A percentile compares a stretch with the other conserved stretches of the same genome.
These are phyloP conservation scores for Hylaeus volcanicus DNA, from an alignment of 1,140 invertebrate genomes.

Conservation along the genomic window DNA sequence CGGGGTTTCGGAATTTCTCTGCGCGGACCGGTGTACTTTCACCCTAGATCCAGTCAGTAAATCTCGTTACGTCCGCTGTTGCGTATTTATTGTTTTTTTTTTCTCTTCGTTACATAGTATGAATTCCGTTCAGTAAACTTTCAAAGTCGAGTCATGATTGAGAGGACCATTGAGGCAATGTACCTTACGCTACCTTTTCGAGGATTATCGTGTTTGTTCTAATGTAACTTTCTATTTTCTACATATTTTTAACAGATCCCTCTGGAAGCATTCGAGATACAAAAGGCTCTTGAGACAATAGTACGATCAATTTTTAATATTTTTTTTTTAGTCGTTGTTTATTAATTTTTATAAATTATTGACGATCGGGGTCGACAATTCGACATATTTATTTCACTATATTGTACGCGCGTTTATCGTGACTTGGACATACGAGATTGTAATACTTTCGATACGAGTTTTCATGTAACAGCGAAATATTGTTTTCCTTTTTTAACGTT, in stretches of 20 bases:
- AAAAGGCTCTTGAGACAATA: slow-evolving; percentile 30
- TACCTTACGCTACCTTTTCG: background rate
- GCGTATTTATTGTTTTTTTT: slow-evolving; percentile 15
- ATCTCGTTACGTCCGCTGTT: slow-evolving; percentile 14
- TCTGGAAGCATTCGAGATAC: slow-evolving; percentile 6
- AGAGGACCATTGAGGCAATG: too few relatives aligned
- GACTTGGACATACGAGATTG: slow-evolving; percentile 3
- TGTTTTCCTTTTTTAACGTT: background rate
- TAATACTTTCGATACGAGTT: slow-evolving; percentile 24
- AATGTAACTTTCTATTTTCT: slow-evolving; percentile 11
- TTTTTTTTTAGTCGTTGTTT: background rate
- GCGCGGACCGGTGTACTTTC: slow-evolving; percentile 41
- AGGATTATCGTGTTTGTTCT: slow-evolving; percentile 5
- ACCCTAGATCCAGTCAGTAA: slow-evolving; percentile 39
- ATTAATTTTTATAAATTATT: slow-evolving; percentile 28
- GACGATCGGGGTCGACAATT: slow-evolving; percentile 8
- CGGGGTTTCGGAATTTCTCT: slow-evolving; percentile 47
- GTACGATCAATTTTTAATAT: background rate
- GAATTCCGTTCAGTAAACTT: background rate
- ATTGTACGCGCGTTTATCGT: background rate
- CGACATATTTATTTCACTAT: background rate
- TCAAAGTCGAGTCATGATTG: background rate
- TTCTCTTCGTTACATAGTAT: background rate
- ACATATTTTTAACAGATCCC: background rate
- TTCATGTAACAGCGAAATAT: slow-evolving; percentile 11